Percentiles rank a stretch among this genome's conserved stretches.
These are phyloP conservation scores for Kryptolebias ocellatus DNA, from an alignment of 2,797 vertebrate species.

Conservation along the genomic window DNA sequence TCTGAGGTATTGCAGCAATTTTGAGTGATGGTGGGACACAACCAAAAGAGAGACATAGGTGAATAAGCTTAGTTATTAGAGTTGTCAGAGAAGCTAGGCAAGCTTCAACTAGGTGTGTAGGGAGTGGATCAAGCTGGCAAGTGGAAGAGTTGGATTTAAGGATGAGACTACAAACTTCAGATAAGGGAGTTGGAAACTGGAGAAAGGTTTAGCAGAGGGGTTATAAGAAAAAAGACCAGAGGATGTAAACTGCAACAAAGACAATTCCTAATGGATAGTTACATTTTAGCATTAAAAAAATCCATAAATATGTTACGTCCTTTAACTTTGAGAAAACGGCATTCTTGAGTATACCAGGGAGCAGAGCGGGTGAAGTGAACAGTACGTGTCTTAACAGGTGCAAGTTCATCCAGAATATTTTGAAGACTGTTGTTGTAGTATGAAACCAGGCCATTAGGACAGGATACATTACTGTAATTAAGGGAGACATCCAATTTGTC, in stretches of 20 bases:
- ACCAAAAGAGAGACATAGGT: neutral
- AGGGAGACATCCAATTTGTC: too few relatives aligned
- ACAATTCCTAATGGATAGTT: too few relatives aligned
- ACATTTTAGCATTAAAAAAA: too few relatives aligned
- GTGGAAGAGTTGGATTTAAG: neutral
- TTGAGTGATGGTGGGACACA: neutral
- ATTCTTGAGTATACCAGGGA: neutral
- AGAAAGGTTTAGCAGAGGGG: neutral
- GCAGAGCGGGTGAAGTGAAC: neutral
- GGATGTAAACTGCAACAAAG: neutral
- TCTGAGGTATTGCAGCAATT: neutral
- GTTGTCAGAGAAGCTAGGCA: neutral
- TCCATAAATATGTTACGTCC: too few relatives aligned
- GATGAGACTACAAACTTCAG: neutral
- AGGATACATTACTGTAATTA: neutral
- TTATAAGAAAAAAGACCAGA: neutral
- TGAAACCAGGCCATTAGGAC: neutral
- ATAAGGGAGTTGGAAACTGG: neutral
- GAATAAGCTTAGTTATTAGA: neutral
- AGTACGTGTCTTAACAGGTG: neutral
- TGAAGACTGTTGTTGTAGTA: neutral
- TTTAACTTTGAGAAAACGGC: neutral
- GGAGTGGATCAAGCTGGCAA: neutral
- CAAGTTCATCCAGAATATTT: neutral
- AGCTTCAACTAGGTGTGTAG: neutral